phyloP scores from a whole-genome alignment of 2,888 invertebrate species.

The Eupsilia transversa region DNA sequence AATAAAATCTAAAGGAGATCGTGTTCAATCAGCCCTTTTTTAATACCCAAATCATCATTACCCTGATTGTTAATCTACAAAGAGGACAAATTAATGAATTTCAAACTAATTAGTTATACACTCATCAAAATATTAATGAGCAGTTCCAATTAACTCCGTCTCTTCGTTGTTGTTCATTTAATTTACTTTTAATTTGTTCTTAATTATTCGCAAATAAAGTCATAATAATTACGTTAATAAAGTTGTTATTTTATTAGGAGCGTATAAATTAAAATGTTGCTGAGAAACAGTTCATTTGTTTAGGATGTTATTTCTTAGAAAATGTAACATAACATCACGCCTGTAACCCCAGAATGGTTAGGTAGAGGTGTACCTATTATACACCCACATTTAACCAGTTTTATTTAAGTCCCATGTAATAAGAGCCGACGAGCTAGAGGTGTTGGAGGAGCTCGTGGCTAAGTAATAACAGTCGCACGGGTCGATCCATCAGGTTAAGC shows the following conservation, averaged over 20 bases:
- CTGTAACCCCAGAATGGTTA: too few relatives aligned
- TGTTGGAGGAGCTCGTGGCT: too few relatives aligned
- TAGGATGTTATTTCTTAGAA: neutral
- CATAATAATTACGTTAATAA: slow-evolving; percentile 27
- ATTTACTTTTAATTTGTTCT: slow-evolving; percentile 58
- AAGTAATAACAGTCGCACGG: too few relatives aligned
- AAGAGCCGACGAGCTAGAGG: too few relatives aligned
- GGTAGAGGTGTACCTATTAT: too few relatives aligned
- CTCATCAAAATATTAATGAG: slow-evolving; percentile 52
- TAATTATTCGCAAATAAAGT: slow-evolving; percentile 52
- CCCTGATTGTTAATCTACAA: slow-evolving; percentile 17
- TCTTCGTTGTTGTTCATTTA: slow-evolving; percentile 39
- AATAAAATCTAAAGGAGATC: neutral
- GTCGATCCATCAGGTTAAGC: too few relatives aligned
- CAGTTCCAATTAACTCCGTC: slow-evolving; percentile 39
- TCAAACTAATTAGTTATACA: slow-evolving; percentile 49
- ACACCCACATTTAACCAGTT: too few relatives aligned
- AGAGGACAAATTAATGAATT: slow-evolving; percentile 25
- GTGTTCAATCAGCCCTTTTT: neutral
- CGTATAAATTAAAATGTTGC: slow-evolving; percentile 16
- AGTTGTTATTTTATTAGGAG: slow-evolving; percentile 32
- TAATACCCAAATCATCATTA: slow-evolving; percentile 13
- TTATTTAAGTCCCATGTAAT: too few relatives aligned
- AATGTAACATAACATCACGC: too few relatives aligned
- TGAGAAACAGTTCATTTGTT: neutral